Evolutionary conservation across 2,888 invertebrate genomes (phyloP).

Genomic region (Philonicus albiceps): DNA sequence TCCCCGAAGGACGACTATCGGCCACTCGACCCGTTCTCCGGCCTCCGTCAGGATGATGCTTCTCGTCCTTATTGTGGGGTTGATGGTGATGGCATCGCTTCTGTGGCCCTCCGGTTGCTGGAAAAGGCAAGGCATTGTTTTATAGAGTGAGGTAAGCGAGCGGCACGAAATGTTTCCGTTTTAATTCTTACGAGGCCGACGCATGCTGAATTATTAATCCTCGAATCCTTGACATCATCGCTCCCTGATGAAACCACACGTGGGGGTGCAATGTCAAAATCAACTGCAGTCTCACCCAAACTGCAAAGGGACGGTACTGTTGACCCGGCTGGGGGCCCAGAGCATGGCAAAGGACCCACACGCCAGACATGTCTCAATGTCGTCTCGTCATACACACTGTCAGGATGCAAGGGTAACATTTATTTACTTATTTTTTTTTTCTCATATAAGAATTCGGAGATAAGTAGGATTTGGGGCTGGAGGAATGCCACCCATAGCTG

Average conservation of each 20-base stretch:
- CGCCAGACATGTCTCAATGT: slow-evolving; percentile 65
- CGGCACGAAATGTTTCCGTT: slow-evolving; percentile 34
- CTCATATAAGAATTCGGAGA: background rate
- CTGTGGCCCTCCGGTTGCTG: background rate
- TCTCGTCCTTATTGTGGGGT: background rate
- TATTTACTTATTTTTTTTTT: background rate
- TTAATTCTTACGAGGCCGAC: slow-evolving; percentile 42
- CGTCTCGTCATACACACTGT: slow-evolving; percentile 60
- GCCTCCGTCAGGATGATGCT: background rate
- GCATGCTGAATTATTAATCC: slow-evolving; percentile 46
- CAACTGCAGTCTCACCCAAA: slow-evolving; percentile 86
- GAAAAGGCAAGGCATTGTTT: slow-evolving; percentile 52
- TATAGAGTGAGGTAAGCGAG: background rate
- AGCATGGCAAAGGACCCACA: slow-evolving; percentile 63
- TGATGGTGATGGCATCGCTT: background rate
- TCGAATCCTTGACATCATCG: slow-evolving; percentile 46
- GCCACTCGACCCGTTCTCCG: slow-evolving; percentile 69
- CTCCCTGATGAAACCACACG: slow-evolving; percentile 44
- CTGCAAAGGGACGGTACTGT: slow-evolving; percentile 60
- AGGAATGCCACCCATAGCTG: background rate
- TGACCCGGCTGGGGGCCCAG: slow-evolving; percentile 54
- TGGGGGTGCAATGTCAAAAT: slow-evolving; percentile 81
- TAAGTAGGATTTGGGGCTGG: background rate
- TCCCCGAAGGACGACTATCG: slow-evolving; percentile 80
- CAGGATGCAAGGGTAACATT: background rate